Percentiles rank a stretch among this genome's conserved stretches.
Evolutionary conservation across 2,797 vertebrate genomes (phyloP).

Genomic region (Siniperca obscura): DNA sequence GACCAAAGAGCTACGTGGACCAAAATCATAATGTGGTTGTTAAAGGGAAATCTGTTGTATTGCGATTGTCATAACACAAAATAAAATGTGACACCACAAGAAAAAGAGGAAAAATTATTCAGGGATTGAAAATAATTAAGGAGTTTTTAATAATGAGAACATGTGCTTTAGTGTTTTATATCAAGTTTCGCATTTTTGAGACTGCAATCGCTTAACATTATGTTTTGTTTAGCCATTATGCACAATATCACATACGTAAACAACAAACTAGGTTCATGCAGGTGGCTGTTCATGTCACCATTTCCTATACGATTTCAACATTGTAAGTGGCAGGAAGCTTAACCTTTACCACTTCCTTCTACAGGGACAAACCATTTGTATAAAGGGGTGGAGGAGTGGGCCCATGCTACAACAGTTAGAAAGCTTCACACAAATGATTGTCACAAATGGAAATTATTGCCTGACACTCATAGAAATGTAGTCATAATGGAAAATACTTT

Average conservation of each 20-base stretch:
- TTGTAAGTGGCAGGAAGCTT: slow-evolving; percentile 73
- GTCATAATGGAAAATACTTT: not conserved
- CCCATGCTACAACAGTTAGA: not conserved
- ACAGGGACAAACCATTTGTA: not conserved
- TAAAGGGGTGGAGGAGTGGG: not conserved
- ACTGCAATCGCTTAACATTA: not conserved
- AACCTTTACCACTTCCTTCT: slow-evolving; percentile 79
- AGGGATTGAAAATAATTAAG: not conserved
- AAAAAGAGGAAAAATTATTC: not conserved
- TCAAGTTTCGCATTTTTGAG: not conserved
- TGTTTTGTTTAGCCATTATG: not conserved
- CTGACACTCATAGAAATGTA: not conserved
- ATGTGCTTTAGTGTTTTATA: slow-evolving; percentile 4
- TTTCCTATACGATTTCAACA: slow-evolving; percentile 77
- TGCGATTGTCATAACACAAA: slow-evolving; percentile 8
- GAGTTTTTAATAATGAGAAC: not conserved
- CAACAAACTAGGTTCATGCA: not conserved
- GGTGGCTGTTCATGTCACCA: slow-evolving; percentile 54
- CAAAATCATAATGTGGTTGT: not conserved
- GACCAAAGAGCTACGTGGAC: not conserved
- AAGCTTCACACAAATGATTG: not conserved
- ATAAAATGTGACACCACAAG: not conserved
- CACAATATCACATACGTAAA: not conserved
- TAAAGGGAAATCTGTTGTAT: not conserved
- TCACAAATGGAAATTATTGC: slow-evolving; percentile 11